Conservation (phyloP, 1,140 invertebrate genomes). For the Ladona fulva region DNA sequence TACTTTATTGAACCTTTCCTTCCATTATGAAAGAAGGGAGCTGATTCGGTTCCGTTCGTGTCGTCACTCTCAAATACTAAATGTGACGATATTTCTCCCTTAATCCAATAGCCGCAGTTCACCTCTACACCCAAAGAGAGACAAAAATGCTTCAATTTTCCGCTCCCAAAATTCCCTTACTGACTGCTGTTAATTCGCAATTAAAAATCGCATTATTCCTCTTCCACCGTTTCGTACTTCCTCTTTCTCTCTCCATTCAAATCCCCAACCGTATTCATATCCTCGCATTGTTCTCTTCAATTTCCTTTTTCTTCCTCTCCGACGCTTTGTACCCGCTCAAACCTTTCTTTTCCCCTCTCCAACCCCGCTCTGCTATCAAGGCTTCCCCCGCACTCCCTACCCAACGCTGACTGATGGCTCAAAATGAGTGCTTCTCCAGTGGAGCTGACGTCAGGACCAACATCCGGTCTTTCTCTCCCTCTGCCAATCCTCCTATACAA, state of each 20-base stretch:
- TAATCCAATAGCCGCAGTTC: too few relatives aligned
- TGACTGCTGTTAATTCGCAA: background rate
- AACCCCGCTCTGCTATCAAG: background rate
- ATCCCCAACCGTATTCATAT: background rate
- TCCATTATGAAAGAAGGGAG: too few relatives aligned
- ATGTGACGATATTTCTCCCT: too few relatives aligned
- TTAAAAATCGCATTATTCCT: background rate
- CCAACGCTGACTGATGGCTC: background rate
- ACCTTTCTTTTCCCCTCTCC: background rate
- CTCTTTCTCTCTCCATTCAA: background rate
- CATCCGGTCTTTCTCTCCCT: background rate
- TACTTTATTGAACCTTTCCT: too few relatives aligned
- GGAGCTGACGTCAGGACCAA: background rate
- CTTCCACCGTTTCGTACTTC: background rate
- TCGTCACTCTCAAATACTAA: too few relatives aligned
- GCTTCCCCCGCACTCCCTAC: background rate
- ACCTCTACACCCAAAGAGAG: too few relatives aligned
- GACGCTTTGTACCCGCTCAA: background rate
- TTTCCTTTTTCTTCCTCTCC: background rate
- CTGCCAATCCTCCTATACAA: background rate
- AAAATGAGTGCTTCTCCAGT: background rate
- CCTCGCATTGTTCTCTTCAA: background rate
- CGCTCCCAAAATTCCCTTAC: too few relatives aligned
- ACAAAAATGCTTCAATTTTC: too few relatives aligned
- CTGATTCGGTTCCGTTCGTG: too few relatives aligned